Conservation (phyloP, 2,797 vertebrate genomes). For the Neosilurus mollespiculum region DNA sequence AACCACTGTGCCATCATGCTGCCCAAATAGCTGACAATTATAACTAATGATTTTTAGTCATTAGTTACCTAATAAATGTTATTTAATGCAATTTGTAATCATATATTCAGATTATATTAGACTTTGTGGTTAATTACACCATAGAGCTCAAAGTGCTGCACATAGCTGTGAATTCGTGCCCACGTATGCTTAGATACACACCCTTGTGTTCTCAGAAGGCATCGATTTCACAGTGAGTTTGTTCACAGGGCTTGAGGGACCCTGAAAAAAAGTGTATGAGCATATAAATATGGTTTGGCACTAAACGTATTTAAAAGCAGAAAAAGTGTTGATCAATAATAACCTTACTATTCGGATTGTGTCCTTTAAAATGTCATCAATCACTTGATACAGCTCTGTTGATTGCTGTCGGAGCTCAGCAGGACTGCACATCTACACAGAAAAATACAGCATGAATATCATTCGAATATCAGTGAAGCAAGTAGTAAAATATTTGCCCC, state of each 20-base stretch:
- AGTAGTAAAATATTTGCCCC: neutral
- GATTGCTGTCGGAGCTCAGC: constrained; percentile 89
- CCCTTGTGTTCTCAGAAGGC: constrained; percentile 69
- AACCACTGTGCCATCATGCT: no score
- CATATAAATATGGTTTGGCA: neutral
- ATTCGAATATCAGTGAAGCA: no score
- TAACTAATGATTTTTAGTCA: no score
- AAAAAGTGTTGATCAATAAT: constrained; percentile 33
- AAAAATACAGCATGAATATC: constrained; percentile 39
- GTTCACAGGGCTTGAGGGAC: constrained; percentile 65
- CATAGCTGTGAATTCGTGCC: neutral
- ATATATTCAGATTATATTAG: neutral
- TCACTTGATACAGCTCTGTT: constrained; percentile 88
- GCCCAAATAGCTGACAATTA: no score
- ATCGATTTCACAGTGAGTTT: constrained; percentile 66
- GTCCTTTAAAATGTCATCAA: constrained; percentile 87
- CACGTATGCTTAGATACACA: constrained; percentile 58
- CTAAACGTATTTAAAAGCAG: neutral
- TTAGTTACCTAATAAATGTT: neutral
- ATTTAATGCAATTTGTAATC: neutral
- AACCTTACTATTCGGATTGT: constrained; percentile 78
- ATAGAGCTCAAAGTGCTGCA: neutral
- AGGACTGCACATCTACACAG: constrained; percentile 85
- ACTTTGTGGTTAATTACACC: neutral
- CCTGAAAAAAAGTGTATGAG: constrained; percentile 59